Evolutionary conservation across 2,888 invertebrate genomes (phyloP).

Genomic region (Sarcophaga caerulescens): DNA sequence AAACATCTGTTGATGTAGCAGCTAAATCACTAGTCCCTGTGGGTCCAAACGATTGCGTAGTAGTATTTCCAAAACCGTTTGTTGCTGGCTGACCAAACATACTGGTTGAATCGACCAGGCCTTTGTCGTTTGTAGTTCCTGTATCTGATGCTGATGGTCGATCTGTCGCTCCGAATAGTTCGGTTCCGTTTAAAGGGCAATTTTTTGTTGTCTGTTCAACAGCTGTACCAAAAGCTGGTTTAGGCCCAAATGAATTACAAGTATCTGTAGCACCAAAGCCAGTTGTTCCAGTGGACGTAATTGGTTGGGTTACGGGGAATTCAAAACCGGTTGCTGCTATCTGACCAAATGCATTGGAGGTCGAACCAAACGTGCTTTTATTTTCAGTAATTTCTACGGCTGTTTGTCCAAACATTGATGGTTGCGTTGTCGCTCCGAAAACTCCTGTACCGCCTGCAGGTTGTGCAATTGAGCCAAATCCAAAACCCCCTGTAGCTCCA

Average conservation of each 20-base stretch:
- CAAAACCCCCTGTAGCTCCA: conserved; percentile 72
- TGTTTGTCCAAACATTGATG: conserved; percentile 83
- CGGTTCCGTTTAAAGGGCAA: no score
- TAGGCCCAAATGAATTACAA: conserved; percentile 79
- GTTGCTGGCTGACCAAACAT: conserved; percentile 82
- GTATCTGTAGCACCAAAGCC: conserved; percentile 77
- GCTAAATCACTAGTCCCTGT: conserved; percentile 80
- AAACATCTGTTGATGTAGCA: conserved; percentile 74
- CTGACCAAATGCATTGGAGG: conserved; percentile 82
- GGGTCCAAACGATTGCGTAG: conserved; percentile 82
- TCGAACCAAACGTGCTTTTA: conserved; percentile 82
- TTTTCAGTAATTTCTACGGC: conserved; percentile 81
- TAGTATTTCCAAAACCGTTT: conserved; percentile 82
- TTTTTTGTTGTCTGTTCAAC: conserved; percentile 80
- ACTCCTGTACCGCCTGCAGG: conserved; percentile 79
- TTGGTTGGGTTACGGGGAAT: conserved; percentile 82
- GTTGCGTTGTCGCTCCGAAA: conserved; percentile 82
- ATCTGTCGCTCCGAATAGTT: no score
- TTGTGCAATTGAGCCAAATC: conserved; percentile 80
- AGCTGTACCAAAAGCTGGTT: conserved; percentile 82
- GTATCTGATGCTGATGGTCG: no score
- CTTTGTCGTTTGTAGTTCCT: conserved; percentile 81
- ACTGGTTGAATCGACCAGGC: conserved; percentile 81
- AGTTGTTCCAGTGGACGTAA: conserved; percentile 82
- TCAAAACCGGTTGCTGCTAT: conserved; percentile 81